Conservation (phyloP, 2,113 vertebrate genomes). For the Tragelaphus strepsiceros region DNA sequence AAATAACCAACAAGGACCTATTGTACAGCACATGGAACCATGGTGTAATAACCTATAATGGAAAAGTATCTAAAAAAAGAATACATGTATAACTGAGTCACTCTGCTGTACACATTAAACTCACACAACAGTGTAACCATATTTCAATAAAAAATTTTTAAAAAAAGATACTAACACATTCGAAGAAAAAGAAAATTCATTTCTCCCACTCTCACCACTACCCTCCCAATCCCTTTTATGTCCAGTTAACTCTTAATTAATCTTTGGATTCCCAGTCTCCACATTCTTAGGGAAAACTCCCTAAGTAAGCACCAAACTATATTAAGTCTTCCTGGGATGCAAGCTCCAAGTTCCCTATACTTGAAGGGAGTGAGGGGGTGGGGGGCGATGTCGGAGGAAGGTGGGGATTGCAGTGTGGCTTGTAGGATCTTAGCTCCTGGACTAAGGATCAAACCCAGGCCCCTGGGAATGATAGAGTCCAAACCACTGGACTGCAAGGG, state of each 20-base stretch:
- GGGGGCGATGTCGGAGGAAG: accelerated
- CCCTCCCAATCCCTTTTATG: background rate
- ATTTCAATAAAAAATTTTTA: background rate
- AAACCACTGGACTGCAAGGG: background rate
- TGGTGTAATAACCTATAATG: background rate
- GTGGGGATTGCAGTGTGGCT: background rate
- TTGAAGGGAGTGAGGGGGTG: too few species aligned
- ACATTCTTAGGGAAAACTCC: background rate
- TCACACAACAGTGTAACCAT: background rate
- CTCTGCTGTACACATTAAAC: background rate
- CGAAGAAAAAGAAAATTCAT: background rate
- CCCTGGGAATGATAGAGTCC: background rate
- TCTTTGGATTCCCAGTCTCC: background rate
- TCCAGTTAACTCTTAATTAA: background rate
- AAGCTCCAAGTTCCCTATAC: background rate
- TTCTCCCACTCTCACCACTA: background rate
- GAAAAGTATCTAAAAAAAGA: background rate
- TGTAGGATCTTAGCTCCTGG: background rate
- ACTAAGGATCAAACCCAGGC: background rate
- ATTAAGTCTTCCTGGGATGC: background rate
- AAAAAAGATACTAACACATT: background rate
- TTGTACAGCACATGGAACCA: background rate
- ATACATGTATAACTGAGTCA: background rate
- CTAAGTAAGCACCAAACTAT: background rate
- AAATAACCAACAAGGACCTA: background rate